phyloP scores from a whole-genome alignment of 2,888 invertebrate genomes.

The Cyclophora punctaria region DNA sequence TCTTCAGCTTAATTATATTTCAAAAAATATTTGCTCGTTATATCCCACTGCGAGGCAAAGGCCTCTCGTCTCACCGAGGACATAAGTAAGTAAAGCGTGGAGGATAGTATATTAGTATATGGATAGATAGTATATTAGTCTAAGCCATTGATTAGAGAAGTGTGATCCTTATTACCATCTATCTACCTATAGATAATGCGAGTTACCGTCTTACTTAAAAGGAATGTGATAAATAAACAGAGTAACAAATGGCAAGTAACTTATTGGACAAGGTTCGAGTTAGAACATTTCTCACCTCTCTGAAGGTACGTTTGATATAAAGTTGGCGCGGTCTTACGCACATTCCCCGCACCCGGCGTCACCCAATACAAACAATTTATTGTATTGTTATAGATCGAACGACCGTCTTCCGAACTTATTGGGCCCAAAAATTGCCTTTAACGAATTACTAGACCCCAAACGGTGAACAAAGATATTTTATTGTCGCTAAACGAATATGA shows the following conservation, averaged over 20 bases:
- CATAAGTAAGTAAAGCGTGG: too few relatives aligned
- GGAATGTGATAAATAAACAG: too few relatives aligned
- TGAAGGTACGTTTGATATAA: constrained; percentile 35
- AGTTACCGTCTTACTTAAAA: too few relatives aligned
- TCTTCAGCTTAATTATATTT: too few relatives aligned
- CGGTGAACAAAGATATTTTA: background rate
- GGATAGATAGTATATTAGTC: too few relatives aligned
- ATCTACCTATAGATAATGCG: too few relatives aligned
- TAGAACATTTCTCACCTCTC: constrained; percentile 48
- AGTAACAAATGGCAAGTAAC: background rate
- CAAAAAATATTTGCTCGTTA: too few relatives aligned
- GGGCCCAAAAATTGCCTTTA: constrained; percentile 30
- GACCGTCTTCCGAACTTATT: constrained; percentile 45
- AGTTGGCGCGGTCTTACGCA: constrained; percentile 51
- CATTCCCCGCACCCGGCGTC: constrained; percentile 53
- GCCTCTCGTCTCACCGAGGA: too few relatives aligned
- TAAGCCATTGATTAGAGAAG: too few relatives aligned
- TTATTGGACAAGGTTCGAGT: constrained; percentile 2
- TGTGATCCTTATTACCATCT: too few relatives aligned
- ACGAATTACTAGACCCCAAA: constrained; percentile 28
- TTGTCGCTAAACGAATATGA: constrained; percentile 5
- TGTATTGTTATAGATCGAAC: constrained; percentile 57
- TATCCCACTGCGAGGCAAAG: too few relatives aligned
- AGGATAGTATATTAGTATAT: too few relatives aligned
- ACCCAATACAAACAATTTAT: constrained; percentile 61